Percentiles rank a stretch among this genome's conserved stretches.
These are phyloP conservation scores for Plutella xylostella DNA, from an alignment of 2,888 invertebrate genomes.

Conservation along the genomic window DNA sequence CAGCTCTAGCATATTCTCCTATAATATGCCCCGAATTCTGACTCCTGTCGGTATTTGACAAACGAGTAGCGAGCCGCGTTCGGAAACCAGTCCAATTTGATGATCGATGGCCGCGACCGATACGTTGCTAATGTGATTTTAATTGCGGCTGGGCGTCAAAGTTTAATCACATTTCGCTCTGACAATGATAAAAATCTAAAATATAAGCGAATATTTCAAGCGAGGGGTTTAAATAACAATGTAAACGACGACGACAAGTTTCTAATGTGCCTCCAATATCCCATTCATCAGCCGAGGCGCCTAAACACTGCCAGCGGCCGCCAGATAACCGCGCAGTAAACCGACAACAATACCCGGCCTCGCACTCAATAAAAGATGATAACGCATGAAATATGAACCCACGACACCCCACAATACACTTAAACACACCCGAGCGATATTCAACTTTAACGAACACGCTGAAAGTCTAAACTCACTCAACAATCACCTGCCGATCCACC, in stretches of 20 bases:
- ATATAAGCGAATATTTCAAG: neutral
- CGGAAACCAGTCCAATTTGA: constrained; percentile 25
- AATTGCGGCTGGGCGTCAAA: neutral
- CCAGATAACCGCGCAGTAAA: constrained; percentile 63
- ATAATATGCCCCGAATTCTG: too few species aligned
- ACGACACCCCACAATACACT: constrained; percentile 43
- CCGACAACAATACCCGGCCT: constrained; percentile 64
- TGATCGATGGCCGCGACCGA: constrained; percentile 6
- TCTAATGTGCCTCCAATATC: constrained; percentile 33
- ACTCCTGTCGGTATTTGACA: constrained; percentile 41
- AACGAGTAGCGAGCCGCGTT: constrained; percentile 53
- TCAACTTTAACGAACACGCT: neutral
- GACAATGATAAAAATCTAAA: neutral
- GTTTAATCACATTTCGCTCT: neutral
- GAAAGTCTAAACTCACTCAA: neutral
- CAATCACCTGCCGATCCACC: constrained; percentile 19
- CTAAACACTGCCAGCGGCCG: constrained; percentile 57
- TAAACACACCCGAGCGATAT: constrained; percentile 13
- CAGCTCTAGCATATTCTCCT: too few species aligned
- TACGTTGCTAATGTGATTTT: constrained; percentile 6
- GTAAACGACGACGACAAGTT: neutral
- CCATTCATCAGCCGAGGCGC: constrained; percentile 56
- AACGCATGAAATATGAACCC: constrained; percentile 69
- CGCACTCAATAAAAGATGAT: constrained; percentile 71
- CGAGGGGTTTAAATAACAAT: neutral